Conservation (phyloP, 2,888 invertebrate species). For the Phengaris alcon region DNA sequence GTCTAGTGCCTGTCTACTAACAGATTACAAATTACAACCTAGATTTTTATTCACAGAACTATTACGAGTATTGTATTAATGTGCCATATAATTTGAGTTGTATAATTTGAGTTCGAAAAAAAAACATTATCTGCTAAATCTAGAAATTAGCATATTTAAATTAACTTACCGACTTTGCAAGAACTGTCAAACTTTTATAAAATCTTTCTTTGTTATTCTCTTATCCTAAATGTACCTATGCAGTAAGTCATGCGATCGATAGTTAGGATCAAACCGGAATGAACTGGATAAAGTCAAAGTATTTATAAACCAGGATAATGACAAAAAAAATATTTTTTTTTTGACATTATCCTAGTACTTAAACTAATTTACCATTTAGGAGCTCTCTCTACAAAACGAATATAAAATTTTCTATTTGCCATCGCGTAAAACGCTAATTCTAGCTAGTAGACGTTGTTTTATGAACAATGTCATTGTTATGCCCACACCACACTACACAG, state of each 20-base stretch:
- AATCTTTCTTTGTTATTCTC: neutral
- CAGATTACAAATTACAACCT: constrained; percentile 7
- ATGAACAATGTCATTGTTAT: constrained; percentile 23
- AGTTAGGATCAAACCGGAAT: no score
- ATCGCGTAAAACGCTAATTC: neutral
- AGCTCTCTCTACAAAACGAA: neutral
- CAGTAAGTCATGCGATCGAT: no score
- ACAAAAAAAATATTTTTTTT: neutral
- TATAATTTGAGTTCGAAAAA: neutral
- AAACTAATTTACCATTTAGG: no score
- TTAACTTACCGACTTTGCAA: neutral
- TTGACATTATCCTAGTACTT: no score
- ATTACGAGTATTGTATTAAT: neutral
- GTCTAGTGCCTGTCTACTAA: constrained; percentile 3
- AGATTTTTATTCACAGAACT: constrained; percentile 5
- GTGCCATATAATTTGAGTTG: neutral
- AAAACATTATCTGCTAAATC: neutral
- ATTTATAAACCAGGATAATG: neutral
- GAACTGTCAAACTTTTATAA: neutral
- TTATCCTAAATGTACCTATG: neutral
- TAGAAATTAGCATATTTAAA: neutral
- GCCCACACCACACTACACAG: neutral
- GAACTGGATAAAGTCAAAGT: neutral
- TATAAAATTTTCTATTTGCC: neutral
- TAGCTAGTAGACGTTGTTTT: neutral